Evolutionary conservation across 2,797 vertebrate species (phyloP).

Genomic region (Poeciliopsis infans): DNA sequence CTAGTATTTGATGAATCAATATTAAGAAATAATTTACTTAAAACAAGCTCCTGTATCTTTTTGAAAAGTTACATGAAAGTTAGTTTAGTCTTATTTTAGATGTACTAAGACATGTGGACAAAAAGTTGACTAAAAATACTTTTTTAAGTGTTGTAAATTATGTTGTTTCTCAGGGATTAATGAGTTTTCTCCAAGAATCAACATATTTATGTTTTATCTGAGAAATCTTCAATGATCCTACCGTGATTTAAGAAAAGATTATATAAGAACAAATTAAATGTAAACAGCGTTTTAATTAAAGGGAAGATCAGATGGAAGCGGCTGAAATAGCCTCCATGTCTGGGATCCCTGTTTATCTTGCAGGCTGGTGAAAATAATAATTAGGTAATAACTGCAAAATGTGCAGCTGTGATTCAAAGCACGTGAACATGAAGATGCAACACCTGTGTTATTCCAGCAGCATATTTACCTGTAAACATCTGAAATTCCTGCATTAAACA

Average conservation of each 20-base stretch:
- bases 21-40: too few species aligned
- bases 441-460: neutral
- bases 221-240: too few species aligned
- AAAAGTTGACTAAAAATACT: too few species aligned
- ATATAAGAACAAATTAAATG: constrained; percentile 14
- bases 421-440: neutral
- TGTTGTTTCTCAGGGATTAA: too few species aligned
- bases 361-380: constrained; percentile 39
- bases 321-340: constrained; percentile 36
- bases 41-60: too few species aligned
- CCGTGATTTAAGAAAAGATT: neutral
- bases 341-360: constrained; percentile 6
- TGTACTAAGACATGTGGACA: too few species aligned
- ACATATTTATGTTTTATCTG: too few species aligned
- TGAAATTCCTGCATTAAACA: neutral
- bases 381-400: constrained; percentile 27
- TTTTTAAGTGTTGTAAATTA: too few species aligned
- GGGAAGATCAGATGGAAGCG: constrained; percentile 15
- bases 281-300: constrained; percentile 39
- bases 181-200: too few species aligned
- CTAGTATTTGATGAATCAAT: too few species aligned
- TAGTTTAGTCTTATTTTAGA: too few species aligned
- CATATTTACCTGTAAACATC: constrained; percentile 3
- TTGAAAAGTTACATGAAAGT: too few species aligned
- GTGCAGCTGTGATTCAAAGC: constrained; percentile 3